Evolutionary conservation across 2,888 invertebrate species (phyloP).

Genomic region (Drosophila multiciliata): DNA sequence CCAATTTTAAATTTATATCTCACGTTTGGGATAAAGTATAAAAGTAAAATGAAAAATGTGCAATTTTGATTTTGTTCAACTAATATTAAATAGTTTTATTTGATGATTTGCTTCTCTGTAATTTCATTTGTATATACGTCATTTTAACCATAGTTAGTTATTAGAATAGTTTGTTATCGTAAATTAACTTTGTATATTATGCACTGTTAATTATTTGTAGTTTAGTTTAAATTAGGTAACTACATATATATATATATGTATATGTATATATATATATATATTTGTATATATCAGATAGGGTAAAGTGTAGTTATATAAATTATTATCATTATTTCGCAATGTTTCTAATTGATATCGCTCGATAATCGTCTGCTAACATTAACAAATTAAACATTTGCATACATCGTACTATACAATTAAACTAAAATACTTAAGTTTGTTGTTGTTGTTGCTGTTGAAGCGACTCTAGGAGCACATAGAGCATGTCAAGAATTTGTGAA

Average conservation of each 20-base stretch:
- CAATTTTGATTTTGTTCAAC: constrained; percentile 50
- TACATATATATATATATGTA: constrained; percentile 23
- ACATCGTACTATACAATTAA: constrained; percentile 55
- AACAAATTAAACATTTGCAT: constrained; percentile 41
- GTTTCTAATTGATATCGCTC: constrained; percentile 50
- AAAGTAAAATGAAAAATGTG: not conserved
- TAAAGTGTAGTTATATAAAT: constrained; percentile 52
- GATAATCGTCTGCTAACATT: constrained; percentile 30
- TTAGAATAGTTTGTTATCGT: constrained; percentile 30
- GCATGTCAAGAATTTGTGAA: constrained; percentile 47
- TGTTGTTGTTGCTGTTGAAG: constrained; percentile 42
- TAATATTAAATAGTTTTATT: constrained; percentile 75
- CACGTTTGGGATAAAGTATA: not conserved
- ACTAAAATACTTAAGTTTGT: constrained; percentile 59
- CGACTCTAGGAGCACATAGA: constrained; percentile 59
- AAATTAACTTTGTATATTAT: constrained; percentile 48
- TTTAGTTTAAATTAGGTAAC: constrained; percentile 39
- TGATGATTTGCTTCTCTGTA: constrained; percentile 57
- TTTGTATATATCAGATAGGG: constrained; percentile 32
- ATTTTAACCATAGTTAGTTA: constrained; percentile 35
- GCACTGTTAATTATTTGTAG: constrained; percentile 46
- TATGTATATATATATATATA: constrained; percentile 32
- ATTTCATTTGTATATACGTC: constrained; percentile 66
- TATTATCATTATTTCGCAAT: constrained; percentile 58
- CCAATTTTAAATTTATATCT: too few species aligned